Percentiles rank a stretch among this genome's conserved stretches.
Conservation (phyloP, 2,888 invertebrate species). For the Apamea anceps region DNA sequence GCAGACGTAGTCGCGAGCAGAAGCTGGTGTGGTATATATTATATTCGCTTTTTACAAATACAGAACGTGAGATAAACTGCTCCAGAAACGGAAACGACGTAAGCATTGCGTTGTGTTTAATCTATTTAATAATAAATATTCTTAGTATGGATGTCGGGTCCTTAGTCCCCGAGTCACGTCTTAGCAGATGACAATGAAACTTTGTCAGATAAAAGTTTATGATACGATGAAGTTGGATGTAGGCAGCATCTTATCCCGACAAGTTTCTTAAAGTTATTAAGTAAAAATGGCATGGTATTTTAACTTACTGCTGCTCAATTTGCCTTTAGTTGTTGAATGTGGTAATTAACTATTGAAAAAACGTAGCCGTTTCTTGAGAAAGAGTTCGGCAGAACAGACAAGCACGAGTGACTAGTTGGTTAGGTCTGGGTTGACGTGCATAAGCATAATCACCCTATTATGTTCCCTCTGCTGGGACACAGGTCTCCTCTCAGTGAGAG, state of each 20-base stretch:
- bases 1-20: too few species aligned
- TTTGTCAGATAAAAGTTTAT: constrained; percentile 43
- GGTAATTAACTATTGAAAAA: not conserved
- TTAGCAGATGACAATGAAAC: constrained; percentile 44
- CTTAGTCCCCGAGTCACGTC: constrained; percentile 29
- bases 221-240: not conserved
- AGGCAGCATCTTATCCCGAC: not conserved
- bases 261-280: not conserved
- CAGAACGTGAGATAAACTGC: not conserved
- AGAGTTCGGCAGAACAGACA: not conserved
- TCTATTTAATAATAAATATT: not conserved
- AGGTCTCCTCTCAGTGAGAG: too few species aligned
- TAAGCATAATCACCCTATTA: too few species aligned
- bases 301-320: not conserved
- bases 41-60: too few species aligned
- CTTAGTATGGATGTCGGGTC: not conserved
- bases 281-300: not conserved
- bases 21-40: too few species aligned
- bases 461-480: too few species aligned
- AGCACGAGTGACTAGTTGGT: not conserved
- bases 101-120: not conserved
- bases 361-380: not conserved
- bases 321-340: too few species aligned
- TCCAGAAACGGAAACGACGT: not conserved
- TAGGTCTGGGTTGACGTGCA: not conserved